Evolutionary conservation across 2,888 invertebrate species (phyloP).

Genomic region (Oasisia sp.): DNA sequence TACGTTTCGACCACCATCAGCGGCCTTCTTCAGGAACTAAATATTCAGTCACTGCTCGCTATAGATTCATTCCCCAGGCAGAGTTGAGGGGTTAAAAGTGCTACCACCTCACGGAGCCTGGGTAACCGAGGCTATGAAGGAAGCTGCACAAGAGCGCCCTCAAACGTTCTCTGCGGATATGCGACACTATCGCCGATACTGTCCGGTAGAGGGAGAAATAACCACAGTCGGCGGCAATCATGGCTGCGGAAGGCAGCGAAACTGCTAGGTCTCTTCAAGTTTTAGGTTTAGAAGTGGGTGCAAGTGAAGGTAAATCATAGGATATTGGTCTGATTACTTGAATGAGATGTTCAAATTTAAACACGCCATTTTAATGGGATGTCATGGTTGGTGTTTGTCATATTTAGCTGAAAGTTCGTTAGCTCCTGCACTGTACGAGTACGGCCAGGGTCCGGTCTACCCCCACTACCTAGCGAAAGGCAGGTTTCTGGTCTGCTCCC

Average conservation of each 20-base stretch:
- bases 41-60: too few species aligned
- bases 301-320: background rate
- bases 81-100: too few species aligned
- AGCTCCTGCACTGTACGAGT: background rate
- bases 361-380: background rate
- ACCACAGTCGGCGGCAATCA: conserved; percentile 17
- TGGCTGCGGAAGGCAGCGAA: background rate
- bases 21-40: too few species aligned
- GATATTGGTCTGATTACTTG: background rate
- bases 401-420: background rate
- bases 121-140: background rate
- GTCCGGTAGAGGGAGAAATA: conserved; percentile 7
- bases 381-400: background rate
- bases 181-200: background rate
- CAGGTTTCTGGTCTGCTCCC: too few species aligned
- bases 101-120: too few species aligned
- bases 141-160: background rate
- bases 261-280: background rate
- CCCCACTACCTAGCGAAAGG: too few species aligned
- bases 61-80: too few species aligned
- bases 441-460: too few species aligned
- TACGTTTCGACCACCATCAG: too few species aligned
- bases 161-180: background rate
- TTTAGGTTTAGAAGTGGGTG: background rate
- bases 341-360: background rate